These are phyloP conservation scores for Drosophila insularis DNA, from an alignment of 1,140 invertebrate species.

Conservation along the genomic window DNA sequence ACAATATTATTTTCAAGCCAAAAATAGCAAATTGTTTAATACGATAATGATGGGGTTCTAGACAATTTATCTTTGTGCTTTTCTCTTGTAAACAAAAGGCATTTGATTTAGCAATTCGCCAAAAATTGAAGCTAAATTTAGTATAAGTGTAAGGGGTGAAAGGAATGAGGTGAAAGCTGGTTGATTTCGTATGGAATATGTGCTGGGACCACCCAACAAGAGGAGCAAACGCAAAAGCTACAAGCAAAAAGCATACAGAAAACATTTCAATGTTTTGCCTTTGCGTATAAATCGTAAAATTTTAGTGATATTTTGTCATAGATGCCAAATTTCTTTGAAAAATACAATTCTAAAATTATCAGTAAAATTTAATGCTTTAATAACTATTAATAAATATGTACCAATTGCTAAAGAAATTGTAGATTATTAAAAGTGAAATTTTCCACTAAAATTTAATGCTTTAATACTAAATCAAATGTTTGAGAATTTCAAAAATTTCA, in stretches of 20 bases:
- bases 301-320: conserved; percentile 41
- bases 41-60: conserved; percentile 29
- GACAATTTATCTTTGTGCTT: conserved; percentile 19
- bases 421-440: no score
- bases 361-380: conserved; percentile 32
- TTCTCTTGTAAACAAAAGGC: conserved; percentile 47
- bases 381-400: no score
- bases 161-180: no score
- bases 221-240: conserved; percentile 12
- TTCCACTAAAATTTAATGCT: conserved; percentile 31
- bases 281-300: conserved; percentile 28
- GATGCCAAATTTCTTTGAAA: not conserved
- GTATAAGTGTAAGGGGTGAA: not conserved
- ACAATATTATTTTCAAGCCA: conserved; percentile 16
- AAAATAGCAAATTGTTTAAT: conserved; percentile 56
- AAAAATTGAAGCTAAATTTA: conserved; percentile 35
- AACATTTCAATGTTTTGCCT: not conserved
- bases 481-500: not conserved
- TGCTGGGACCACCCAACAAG: conserved; percentile 31
- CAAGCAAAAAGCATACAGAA: conserved; percentile 13
- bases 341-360: conserved; percentile 3
- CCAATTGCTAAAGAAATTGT: no score
- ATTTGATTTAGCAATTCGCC: conserved; percentile 42
- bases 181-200: conserved; percentile 22
- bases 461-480: not conserved